phyloP scores from a whole-genome alignment of 30 jellyfish, hydroid and myxozoan species.

The Pseudorhiza aurosa region DNA sequence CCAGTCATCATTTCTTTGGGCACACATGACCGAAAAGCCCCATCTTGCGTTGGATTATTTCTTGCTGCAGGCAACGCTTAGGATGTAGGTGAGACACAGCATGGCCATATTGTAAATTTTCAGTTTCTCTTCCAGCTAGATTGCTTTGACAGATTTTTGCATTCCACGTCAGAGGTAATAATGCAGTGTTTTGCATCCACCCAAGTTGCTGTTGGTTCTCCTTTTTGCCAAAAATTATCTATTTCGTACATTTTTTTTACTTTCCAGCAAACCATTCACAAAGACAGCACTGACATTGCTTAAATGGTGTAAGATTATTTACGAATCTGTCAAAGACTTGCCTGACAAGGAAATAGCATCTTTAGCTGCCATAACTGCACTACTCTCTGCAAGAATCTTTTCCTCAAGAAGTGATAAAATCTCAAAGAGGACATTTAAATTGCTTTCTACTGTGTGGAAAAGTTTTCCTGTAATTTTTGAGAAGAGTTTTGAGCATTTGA shows the following conservation, averaged over 20 bases:
- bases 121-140: too few relatives aligned
- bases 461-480: conserved; percentile 11
- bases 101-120: too few relatives aligned
- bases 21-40: too few relatives aligned
- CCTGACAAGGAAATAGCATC: not conserved
- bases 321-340: not conserved
- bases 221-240: too few relatives aligned
- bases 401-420: conserved; percentile 8
- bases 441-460: conserved; percentile 21
- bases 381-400: conserved; percentile 11
- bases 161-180: too few relatives aligned
- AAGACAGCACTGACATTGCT: conserved; percentile 28
- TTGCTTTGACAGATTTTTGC: too few relatives aligned
- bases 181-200: too few relatives aligned
- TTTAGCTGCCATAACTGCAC: not conserved
- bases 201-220: too few relatives aligned
- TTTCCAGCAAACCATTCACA: conserved; percentile 10
- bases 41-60: too few relatives aligned
- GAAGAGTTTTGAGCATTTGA: not conserved
- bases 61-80: too few relatives aligned
- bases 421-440: conserved; percentile 5
- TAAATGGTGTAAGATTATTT: conserved; percentile 23
- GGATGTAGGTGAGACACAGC: too few relatives aligned
- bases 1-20: too few relatives aligned
- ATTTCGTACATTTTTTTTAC: not conserved